Percentiles rank a stretch among this genome's conserved stretches.
phyloP scores from a whole-genome alignment of 1,140 invertebrate genomes.

The Aphelinus certus region DNA sequence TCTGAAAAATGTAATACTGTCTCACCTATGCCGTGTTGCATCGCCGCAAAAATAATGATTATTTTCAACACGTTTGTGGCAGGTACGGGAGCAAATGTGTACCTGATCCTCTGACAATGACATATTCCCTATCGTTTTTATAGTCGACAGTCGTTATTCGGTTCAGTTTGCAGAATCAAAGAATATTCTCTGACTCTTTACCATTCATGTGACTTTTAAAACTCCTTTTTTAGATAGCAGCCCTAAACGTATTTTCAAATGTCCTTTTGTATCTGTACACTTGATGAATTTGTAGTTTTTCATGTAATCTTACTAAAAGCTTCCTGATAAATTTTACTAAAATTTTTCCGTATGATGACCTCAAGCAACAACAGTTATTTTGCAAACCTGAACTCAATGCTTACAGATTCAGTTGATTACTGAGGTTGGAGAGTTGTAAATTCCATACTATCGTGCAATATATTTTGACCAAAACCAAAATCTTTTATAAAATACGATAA shows the following conservation, averaged over 20 bases:
- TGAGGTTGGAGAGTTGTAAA: slow-evolving; percentile 59
- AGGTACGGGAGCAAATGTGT: too few species aligned
- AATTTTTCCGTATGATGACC: slow-evolving; percentile 84
- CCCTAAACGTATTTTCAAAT: slow-evolving; percentile 86
- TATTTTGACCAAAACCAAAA: slow-evolving; percentile 74
- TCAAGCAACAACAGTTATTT: slow-evolving; percentile 85
- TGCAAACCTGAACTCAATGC: slow-evolving; percentile 70
- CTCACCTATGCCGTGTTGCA: too few species aligned
- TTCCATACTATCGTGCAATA: slow-evolving; percentile 68
- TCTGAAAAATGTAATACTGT: too few species aligned
- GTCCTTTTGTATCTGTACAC: slow-evolving; percentile 87
- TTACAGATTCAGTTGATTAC: slow-evolving; percentile 64
- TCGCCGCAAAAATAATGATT: too few species aligned
- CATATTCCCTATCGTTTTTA: too few species aligned
- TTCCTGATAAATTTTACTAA: slow-evolving; percentile 52
- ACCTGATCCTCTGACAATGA: too few species aligned
- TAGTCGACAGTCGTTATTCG: too few species aligned
- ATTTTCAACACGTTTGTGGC: too few species aligned
- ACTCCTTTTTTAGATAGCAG: too few species aligned
- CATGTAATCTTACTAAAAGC: slow-evolving; percentile 81
- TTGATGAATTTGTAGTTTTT: slow-evolving; percentile 92
- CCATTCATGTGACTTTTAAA: too few species aligned
- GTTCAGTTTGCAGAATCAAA: too few species aligned
- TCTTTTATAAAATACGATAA: slow-evolving; percentile 82
- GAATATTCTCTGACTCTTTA: too few species aligned